A percentile compares a stretch with the other conserved stretches of the same genome.
These are phyloP conservation scores for Pipistrellus nathusii DNA, from an alignment of 2,797 vertebrate species.

Conservation along the genomic window DNA sequence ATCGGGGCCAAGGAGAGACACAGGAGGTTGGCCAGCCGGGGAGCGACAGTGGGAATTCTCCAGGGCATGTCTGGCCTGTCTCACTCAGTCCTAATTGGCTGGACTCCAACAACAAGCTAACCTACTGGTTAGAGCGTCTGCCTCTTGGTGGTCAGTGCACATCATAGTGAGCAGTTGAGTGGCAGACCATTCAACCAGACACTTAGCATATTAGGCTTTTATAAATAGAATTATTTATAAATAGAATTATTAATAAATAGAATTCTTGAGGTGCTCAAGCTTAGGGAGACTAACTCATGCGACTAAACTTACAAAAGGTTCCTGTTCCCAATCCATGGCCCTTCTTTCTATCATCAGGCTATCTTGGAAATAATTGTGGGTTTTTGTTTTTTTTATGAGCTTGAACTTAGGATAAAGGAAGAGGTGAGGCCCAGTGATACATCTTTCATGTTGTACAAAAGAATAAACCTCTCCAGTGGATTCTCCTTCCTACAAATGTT, in stretches of 20 bases:
- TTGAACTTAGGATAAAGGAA: constrained; percentile 39
- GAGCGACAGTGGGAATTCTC: no score
- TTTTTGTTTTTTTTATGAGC: background rate
- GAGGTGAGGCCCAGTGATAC: background rate
- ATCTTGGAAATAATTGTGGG: constrained; percentile 8
- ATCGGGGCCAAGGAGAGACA: no score
- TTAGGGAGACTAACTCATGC: background rate
- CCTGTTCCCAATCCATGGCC: background rate
- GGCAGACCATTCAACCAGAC: no score
- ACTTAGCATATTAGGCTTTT: no score
- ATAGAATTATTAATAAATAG: background rate
- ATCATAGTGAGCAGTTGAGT: no score
- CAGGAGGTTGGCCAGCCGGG: no score
- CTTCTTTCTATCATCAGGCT: background rate
- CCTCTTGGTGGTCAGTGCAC: no score
- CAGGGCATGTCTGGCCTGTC: no score
- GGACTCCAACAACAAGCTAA: no score
- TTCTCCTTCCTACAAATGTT: background rate
- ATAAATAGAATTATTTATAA: background rate
- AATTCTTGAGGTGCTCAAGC: background rate
- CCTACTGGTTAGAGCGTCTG: no score
- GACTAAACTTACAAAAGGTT: background rate
- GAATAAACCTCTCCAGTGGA: background rate
- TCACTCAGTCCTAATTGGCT: no score
- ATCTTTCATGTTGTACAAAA: background rate